These are phyloP conservation scores for Heterodera filipjevi DNA, from an alignment of 2,888 invertebrate genomes.

Conservation along the genomic window DNA sequence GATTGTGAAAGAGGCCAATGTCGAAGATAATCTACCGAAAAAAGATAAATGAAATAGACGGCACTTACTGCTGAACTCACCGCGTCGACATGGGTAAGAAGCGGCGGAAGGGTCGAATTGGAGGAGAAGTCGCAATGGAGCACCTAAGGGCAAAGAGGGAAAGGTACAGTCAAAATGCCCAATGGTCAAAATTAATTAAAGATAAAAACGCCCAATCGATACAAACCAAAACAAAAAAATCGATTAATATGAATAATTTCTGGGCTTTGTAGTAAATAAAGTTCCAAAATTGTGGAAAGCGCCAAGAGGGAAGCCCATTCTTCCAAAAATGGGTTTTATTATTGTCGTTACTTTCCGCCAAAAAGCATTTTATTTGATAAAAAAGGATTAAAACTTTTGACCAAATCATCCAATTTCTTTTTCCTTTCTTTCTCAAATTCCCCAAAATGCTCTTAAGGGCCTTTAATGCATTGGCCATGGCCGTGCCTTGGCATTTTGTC, in stretches of 20 bases:
- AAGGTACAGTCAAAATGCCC: not conserved
- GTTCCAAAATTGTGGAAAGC: too few relatives aligned
- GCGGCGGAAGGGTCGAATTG: slow-evolving; percentile 46
- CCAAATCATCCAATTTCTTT: too few relatives aligned
- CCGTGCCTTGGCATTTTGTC: not conserved
- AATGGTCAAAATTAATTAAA: not conserved
- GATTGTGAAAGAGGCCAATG: slow-evolving; percentile 56
- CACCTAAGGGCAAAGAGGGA: slow-evolving; percentile 43
- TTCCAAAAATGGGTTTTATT: too few relatives aligned
- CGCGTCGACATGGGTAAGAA: slow-evolving; percentile 56
- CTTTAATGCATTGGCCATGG: too few relatives aligned
- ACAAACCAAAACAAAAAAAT: too few relatives aligned
- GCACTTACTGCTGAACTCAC: slow-evolving; percentile 34
- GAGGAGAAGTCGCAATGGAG: slow-evolving; percentile 56
- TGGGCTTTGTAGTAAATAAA: too few relatives aligned
- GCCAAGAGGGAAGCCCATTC: too few relatives aligned
- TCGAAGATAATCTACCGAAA: slow-evolving; percentile 42
- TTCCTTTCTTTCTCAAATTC: not conserved
- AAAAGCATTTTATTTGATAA: too few relatives aligned
- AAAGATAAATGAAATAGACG: not conserved
- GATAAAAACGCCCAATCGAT: not conserved
- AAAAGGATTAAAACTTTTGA: too few relatives aligned
- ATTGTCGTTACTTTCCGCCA: too few relatives aligned
- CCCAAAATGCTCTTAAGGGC: too few relatives aligned
- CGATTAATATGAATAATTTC: too few relatives aligned